These are phyloP conservation scores for Sturmia bella DNA, from an alignment of 2,888 invertebrate genomes.

Conservation along the genomic window DNA sequence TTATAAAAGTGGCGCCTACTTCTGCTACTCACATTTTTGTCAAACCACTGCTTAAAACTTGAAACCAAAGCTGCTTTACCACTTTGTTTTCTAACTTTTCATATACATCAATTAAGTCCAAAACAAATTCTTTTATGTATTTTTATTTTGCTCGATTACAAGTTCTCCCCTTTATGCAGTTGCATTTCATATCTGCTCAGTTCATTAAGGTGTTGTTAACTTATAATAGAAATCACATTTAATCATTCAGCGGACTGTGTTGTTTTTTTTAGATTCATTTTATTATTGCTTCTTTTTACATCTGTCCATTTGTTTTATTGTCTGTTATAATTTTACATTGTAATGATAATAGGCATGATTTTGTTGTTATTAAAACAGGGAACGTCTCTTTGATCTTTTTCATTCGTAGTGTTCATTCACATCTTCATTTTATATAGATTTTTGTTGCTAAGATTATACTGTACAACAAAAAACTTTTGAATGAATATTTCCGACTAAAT, in stretches of 20 bases:
- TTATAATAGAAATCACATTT: slow-evolving; percentile 62
- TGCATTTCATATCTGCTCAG: slow-evolving; percentile 8
- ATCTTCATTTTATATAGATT: background rate
- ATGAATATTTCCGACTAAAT: too few species aligned
- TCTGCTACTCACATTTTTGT: too few species aligned
- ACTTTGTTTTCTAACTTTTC: too few species aligned
- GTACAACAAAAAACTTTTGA: too few species aligned
- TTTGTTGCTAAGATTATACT: slow-evolving; percentile 24
- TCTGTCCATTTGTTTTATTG: slow-evolving; percentile 14
- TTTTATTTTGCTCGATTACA: background rate
- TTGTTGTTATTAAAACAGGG: slow-evolving; percentile 13
- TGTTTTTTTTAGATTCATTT: too few species aligned
- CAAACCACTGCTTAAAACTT: too few species aligned
- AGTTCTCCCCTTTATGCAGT: slow-evolving; percentile 13
- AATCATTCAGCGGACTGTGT: slow-evolving; percentile 36
- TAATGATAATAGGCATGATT: slow-evolving; percentile 37
- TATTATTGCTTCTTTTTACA: background rate
- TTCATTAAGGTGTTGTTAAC: slow-evolving; percentile 49
- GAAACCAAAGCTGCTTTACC: too few species aligned
- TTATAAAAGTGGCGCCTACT: too few species aligned
- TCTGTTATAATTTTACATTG: slow-evolving; percentile 27
- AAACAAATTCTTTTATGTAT: too few species aligned
- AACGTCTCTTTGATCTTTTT: background rate
- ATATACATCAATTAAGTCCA: too few species aligned
- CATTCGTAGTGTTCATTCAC: background rate